Evolutionary conservation across 2,113 vertebrate species (phyloP).

Genomic region (Callorhinus ursinus): DNA sequence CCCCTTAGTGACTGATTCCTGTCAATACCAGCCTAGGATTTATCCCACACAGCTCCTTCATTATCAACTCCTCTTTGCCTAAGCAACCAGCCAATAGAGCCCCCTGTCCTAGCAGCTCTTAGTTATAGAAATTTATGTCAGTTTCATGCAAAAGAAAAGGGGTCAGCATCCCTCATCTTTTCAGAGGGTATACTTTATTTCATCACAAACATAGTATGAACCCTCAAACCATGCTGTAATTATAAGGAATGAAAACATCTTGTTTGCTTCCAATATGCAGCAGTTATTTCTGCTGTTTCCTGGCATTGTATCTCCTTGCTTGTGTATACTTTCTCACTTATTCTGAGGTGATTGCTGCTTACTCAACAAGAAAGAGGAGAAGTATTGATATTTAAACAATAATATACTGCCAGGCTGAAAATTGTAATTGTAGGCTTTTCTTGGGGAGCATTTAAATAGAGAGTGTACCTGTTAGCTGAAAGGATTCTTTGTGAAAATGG

Average conservation of each 20-base stretch:
- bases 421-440: constrained; percentile 22
- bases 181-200: background rate
- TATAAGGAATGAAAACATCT: background rate
- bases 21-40: background rate
- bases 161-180: background rate
- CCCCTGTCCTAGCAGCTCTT: background rate
- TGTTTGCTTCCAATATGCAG: background rate
- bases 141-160: background rate
- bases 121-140: background rate
- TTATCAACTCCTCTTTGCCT: background rate
- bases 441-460: background rate
- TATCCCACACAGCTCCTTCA: no score
- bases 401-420: background rate
- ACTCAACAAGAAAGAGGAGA: background rate
- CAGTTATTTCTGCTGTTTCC: background rate
- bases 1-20: background rate
- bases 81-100: background rate
- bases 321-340: background rate
- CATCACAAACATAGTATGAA: background rate
- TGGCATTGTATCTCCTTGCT: background rate
- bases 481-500: background rate
- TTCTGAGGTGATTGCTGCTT: background rate
- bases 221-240: background rate
- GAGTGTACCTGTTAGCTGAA: background rate
- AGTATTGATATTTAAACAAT: constrained; percentile 35